A percentile compares a stretch with the other conserved stretches of the same genome.
Conservation (phyloP, 2,888 invertebrate species). For the Ligdia adustata region DNA sequence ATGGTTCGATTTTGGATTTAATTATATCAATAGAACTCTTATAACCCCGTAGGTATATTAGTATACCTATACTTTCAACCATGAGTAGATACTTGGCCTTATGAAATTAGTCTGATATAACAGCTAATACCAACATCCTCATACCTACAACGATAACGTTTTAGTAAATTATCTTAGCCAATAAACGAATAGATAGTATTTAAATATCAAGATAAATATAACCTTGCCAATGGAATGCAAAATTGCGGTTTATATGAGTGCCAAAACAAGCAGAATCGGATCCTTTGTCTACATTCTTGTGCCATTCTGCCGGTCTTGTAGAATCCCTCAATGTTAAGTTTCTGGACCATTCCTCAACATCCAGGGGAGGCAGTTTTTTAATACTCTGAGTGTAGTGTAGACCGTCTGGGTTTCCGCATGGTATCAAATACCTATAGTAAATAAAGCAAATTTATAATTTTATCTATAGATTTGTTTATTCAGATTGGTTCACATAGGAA, state of each 20-base stretch:
- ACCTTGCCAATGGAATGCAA: conserved; percentile 81
- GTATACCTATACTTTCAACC: too few species aligned
- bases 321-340: conserved; percentile 52
- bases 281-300: conserved; percentile 67
- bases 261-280: conserved; percentile 58
- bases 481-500: too few species aligned
- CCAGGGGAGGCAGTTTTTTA: conserved; percentile 44
- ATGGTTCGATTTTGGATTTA: too few species aligned
- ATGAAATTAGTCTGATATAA: too few species aligned
- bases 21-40: too few species aligned
- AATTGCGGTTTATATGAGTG: conserved; percentile 74
- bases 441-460: conserved; percentile 1
- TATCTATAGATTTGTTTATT: too few species aligned
- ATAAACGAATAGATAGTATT: too few species aligned
- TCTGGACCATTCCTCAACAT: conserved; percentile 53
- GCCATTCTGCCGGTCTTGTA: conserved; percentile 62
- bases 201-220: background rate
- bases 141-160: too few species aligned
- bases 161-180: too few species aligned
- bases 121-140: too few species aligned
- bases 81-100: too few species aligned
- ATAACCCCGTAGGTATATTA: too few species aligned
- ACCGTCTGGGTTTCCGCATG: conserved; percentile 73
- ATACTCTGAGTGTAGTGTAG: conserved; percentile 61
- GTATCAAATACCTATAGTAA: conserved; percentile 67